These are phyloP conservation scores for Melinaea marsaeus DNA, from an alignment of 2,888 invertebrate genomes.

Conservation along the genomic window DNA sequence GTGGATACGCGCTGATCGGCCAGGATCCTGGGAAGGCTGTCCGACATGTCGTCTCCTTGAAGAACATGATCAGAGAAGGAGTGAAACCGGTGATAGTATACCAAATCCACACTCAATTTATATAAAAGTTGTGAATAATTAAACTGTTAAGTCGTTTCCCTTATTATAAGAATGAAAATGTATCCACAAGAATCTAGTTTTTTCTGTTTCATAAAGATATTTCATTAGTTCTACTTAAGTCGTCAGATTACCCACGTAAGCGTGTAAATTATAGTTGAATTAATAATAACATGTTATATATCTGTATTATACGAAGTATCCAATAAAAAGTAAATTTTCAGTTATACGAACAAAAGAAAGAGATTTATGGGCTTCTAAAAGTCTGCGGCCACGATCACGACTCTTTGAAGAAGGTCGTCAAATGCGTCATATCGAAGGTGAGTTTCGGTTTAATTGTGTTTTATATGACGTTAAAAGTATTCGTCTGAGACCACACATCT, in stretches of 20 bases:
- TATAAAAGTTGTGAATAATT: no score
- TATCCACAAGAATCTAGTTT: no score
- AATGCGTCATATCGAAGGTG: conserved; percentile 73
- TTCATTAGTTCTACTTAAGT: no score
- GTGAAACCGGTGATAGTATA: conserved; percentile 53
- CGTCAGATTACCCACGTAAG: no score
- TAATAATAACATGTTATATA: neutral
- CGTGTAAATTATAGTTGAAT: neutral
- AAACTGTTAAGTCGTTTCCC: neutral
- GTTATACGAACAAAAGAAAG: conserved; percentile 59
- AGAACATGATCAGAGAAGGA: conserved; percentile 56
- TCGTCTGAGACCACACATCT: neutral
- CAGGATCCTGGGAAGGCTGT: conserved; percentile 67
- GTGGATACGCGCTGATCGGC: conserved; percentile 68
- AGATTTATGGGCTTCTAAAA: conserved; percentile 59
- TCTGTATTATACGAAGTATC: conserved; percentile 2
- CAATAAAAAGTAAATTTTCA: conserved; percentile 40
- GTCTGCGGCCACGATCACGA: conserved; percentile 70
- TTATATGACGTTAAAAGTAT: neutral
- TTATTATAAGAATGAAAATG: neutral
- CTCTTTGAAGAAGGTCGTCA: conserved; percentile 67
- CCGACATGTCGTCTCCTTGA: conserved; percentile 51
- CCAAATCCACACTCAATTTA: no score
- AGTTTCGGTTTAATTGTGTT: conserved; percentile 14
- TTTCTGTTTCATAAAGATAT: no score